phyloP scores from a whole-genome alignment of 2,888 invertebrate species.

The Drosophila diplacantha region DNA sequence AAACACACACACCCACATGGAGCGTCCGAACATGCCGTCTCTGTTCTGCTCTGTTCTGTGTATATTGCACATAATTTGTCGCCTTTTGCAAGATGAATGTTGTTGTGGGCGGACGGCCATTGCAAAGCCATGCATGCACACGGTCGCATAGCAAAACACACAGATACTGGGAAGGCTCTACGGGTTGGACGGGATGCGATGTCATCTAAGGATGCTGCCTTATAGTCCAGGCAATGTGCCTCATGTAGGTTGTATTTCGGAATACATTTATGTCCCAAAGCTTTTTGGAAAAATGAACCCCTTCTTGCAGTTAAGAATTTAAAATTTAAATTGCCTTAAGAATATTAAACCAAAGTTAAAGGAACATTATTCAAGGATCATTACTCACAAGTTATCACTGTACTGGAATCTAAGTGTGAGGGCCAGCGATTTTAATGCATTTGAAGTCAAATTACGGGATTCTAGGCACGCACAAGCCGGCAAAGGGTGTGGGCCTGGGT shows the following conservation, averaged over 20 bases:
- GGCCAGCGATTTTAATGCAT: conserved; percentile 66
- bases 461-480: conserved; percentile 62
- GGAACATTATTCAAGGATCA: not conserved
- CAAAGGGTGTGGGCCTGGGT: conserved; percentile 43
- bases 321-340: not conserved
- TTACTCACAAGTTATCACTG: conserved; percentile 3
- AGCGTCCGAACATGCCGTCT: conserved; percentile 50
- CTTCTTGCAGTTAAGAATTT: not conserved
- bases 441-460: conserved; percentile 70
- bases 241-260: not conserved
- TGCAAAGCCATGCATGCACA: conserved; percentile 41
- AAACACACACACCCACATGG: conserved; percentile 31
- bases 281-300: not conserved
- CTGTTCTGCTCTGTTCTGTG: conserved; percentile 55
- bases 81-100: conserved; percentile 71
- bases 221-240: conserved; percentile 2
- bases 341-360: not conserved
- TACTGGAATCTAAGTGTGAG: conserved; percentile 26
- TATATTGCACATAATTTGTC: conserved; percentile 70
- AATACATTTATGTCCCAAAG: not conserved
- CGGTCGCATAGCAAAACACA: not conserved
- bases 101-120: conserved; percentile 47
- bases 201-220: not conserved
- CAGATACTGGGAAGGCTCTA: conserved; percentile 8
- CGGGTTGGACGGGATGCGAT: not conserved